These are phyloP conservation scores for Acanthosoma haemorrhoidale DNA, from an alignment of 2,888 invertebrate species.

Conservation along the genomic window DNA sequence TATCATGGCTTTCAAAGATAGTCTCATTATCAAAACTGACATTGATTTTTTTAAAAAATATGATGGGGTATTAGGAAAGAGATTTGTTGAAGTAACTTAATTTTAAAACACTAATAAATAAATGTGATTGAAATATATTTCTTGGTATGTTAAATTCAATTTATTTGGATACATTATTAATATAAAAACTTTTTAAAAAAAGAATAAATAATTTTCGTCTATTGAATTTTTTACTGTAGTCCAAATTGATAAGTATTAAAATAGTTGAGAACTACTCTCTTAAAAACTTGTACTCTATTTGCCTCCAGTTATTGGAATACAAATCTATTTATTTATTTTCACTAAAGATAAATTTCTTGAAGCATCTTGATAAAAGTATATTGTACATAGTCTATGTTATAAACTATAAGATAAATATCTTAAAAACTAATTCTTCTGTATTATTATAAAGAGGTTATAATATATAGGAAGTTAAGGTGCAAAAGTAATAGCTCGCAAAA, in stretches of 20 bases:
- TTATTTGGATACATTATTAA: too few species aligned
- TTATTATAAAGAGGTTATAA: neutral
- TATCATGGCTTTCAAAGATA: too few species aligned
- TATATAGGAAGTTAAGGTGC: neutral
- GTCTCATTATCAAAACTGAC: too few species aligned
- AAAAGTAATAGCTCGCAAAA: neutral
- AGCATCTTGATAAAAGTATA: too few species aligned
- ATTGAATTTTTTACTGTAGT: neutral
- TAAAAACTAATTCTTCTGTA: neutral
- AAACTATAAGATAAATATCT: neutral
- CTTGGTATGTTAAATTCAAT: too few species aligned
- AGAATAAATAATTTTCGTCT: neutral
- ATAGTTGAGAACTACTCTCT: neutral
- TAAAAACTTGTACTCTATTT: neutral
- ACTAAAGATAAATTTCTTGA: too few species aligned
- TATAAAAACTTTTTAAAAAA: too few species aligned
- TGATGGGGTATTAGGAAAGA: too few species aligned
- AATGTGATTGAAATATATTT: too few species aligned
- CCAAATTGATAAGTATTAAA: neutral
- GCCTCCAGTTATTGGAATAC: neutral
- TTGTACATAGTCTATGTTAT: constrained; percentile 6
- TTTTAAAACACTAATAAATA: too few species aligned
- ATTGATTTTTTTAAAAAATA: too few species aligned
- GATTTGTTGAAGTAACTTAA: too few species aligned
- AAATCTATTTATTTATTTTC: neutral